These are phyloP conservation scores for Arrhopalites spinosus DNA, from an alignment of 2,888 invertebrate species.

Conservation along the genomic window DNA sequence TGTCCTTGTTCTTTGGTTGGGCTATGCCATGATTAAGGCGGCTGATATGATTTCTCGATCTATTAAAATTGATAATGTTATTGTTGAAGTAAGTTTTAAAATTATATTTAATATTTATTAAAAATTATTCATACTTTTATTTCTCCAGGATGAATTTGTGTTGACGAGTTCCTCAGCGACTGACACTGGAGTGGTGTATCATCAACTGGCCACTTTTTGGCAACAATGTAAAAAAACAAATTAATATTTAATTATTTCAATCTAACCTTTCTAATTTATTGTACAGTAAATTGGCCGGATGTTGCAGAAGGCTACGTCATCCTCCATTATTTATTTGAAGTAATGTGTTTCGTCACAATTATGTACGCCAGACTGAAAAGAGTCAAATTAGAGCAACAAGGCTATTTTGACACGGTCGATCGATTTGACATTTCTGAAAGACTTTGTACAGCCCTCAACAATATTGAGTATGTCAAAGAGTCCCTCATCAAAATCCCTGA, in stretches of 20 bases:
- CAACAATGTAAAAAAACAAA: no score
- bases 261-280: no score
- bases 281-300: constrained; percentile 55
- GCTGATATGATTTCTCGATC: constrained; percentile 46
- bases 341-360: constrained; percentile 48
- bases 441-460: constrained; percentile 51
- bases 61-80: constrained; percentile 45
- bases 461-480: constrained; percentile 54
- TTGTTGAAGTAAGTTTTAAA: no score
- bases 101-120: no score
- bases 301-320: constrained; percentile 49
- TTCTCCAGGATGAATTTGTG: constrained; percentile 28
- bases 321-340: constrained; percentile 51
- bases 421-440: constrained; percentile 53
- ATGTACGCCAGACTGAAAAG: constrained; percentile 50
- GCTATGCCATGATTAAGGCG: constrained; percentile 49
- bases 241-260: no score
- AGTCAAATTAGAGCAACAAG: constrained; percentile 48
- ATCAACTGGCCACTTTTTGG: constrained; percentile 51
- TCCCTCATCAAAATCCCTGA: constrained; percentile 43
- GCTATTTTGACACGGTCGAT: constrained; percentile 53
- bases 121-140: no score
- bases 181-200: constrained; percentile 49
- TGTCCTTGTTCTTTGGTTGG: constrained; percentile 52
- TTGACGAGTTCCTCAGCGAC: constrained; percentile 50